Evolutionary conservation across 2,113 vertebrate species (phyloP).

Genomic region (Aix galericulata): DNA sequence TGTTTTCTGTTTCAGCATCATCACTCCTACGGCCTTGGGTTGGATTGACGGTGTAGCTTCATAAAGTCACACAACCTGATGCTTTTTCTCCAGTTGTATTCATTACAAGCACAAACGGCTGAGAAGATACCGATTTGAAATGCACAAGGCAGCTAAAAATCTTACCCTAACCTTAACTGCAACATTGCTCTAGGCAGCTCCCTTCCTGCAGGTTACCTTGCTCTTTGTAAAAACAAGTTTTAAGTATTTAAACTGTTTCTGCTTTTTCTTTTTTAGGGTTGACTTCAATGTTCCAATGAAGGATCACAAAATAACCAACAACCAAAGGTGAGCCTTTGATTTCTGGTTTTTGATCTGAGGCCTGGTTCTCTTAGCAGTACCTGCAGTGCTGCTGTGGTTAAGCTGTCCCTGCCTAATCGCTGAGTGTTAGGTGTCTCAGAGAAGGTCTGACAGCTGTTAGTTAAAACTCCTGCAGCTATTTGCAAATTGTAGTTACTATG

Average conservation of each 20-base stretch:
- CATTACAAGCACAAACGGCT: background rate
- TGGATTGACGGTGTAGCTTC: background rate
- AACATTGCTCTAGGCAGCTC: background rate
- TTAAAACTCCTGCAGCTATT: background rate
- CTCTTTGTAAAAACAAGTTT: background rate
- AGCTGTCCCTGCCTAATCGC: background rate
- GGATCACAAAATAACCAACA: conserved; percentile 96
- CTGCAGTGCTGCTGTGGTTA: background rate
- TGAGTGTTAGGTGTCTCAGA: background rate
- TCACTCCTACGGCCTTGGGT: background rate
- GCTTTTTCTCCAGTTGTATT: background rate
- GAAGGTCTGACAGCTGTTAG: background rate
- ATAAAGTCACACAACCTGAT: background rate
- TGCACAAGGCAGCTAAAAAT: background rate
- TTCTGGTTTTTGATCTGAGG: background rate
- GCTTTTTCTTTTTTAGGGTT: conserved; percentile 80
- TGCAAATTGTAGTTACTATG: background rate
- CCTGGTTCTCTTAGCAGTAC: background rate
- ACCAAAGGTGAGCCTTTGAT: conserved; percentile 87
- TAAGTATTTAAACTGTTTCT: background rate
- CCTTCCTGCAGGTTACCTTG: background rate
- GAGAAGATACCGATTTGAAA: background rate
- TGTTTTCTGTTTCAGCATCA: background rate
- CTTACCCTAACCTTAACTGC: background rate
- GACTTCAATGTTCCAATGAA: conserved; percentile 99